These are phyloP conservation scores for Phylloscopus trochilus DNA, from an alignment of 2,113 vertebrate genomes.

Conservation along the genomic window DNA sequence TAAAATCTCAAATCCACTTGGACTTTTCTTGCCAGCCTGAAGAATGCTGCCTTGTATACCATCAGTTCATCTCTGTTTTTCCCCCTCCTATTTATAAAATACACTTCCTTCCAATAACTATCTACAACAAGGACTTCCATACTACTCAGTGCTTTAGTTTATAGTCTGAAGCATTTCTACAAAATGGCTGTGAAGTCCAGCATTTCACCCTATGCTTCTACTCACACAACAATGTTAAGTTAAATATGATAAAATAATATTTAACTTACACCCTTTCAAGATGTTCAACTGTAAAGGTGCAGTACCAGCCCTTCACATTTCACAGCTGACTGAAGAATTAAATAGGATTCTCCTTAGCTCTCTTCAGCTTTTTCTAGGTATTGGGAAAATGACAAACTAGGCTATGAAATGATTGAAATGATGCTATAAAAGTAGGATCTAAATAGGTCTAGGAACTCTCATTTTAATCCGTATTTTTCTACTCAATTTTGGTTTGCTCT, in stretches of 20 bases:
- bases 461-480: neutral
- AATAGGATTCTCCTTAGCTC: neutral
- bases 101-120: neutral
- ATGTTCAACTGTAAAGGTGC: neutral
- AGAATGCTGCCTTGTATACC: neutral
- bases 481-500: slow-evolving; percentile 6
- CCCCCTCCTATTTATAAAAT: neutral
- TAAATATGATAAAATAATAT: neutral
- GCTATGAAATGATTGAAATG: neutral
- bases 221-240: neutral
- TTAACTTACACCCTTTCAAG: neutral
- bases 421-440: neutral
- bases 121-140: neutral
- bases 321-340: neutral
- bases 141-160: neutral
- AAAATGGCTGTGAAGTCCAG: neutral
- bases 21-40: neutral
- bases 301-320: neutral
- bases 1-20: neutral
- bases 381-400: neutral
- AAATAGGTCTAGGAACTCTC: neutral
- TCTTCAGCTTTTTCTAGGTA: neutral
- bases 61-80: neutral
- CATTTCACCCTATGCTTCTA: neutral
- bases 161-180: neutral